Conservation (phyloP, 2,797 vertebrate genomes). For the Gymnocypris eckloni region DNA sequence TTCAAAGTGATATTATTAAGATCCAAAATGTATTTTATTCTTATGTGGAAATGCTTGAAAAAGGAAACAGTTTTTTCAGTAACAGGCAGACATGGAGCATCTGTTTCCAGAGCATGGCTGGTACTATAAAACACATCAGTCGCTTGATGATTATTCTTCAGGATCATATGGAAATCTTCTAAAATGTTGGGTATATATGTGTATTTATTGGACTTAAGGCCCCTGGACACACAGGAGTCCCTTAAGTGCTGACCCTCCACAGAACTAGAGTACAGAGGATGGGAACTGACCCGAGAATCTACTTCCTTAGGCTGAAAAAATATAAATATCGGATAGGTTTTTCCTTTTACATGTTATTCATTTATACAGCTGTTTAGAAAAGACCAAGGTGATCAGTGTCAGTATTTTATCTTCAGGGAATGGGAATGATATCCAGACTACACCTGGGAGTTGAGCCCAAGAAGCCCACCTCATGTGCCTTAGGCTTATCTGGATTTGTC, state of each 20-base stretch:
- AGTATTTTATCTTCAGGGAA: constrained; percentile 2
- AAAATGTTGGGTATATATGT: no score
- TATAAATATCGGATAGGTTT: constrained; percentile 22
- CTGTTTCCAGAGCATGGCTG: no score
- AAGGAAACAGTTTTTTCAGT: no score
- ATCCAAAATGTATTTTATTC: no score
- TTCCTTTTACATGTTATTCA: constrained; percentile 43
- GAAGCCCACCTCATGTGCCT: constrained; percentile 19
- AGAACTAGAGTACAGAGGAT: constrained; percentile 32
- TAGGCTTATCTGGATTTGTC: constrained; percentile 45
- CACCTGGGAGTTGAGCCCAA: constrained; percentile 39
- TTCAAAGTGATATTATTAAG: no score
- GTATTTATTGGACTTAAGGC: constrained; percentile 5
- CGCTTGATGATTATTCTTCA: no score
- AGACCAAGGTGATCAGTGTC: constrained; percentile 23
- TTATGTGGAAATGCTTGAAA: no score
- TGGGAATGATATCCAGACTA: constrained; percentile 22
- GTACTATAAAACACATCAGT: no score
- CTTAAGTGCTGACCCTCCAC: constrained; percentile 10
- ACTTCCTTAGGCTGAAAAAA: constrained; percentile 51
- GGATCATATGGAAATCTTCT: no score
- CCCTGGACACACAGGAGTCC: constrained; percentile 13
- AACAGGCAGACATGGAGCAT: no score
- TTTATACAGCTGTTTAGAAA: constrained; percentile 56
- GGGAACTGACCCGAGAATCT: constrained; percentile 35